phyloP scores from a whole-genome alignment of 1,140 invertebrate species.

The Hypsibius dujardini region DNA sequence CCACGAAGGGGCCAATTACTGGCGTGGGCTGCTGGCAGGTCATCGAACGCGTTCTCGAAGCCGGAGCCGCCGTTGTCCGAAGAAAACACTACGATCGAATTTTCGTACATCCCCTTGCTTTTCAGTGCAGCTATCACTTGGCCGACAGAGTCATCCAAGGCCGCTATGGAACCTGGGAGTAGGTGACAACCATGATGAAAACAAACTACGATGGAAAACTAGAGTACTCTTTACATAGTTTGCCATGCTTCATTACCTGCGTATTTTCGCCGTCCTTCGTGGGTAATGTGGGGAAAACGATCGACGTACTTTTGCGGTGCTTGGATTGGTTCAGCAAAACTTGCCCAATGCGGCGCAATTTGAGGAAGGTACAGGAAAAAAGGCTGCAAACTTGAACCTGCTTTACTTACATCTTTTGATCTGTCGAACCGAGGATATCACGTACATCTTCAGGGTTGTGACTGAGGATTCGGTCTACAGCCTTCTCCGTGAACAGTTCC shows the following conservation, averaged over 20 bases:
- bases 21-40: constrained; percentile 43
- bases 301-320: constrained; percentile 29
- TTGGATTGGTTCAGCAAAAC: constrained; percentile 44
- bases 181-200: too few species aligned
- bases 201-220: too few species aligned
- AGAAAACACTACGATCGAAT: constrained; percentile 64
- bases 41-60: constrained; percentile 46
- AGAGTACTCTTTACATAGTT: too few species aligned
- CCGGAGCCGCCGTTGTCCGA: constrained; percentile 75
- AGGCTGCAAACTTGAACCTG: constrained; percentile 34
- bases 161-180: constrained; percentile 52
- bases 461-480: constrained; percentile 46
- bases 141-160: constrained; percentile 68
- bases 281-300: constrained; percentile 28
- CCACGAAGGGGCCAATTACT: constrained; percentile 68
- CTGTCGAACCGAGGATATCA: neutral
- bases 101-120: constrained; percentile 44
- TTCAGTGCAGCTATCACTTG: constrained; percentile 49
- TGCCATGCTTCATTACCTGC: constrained; percentile 22
- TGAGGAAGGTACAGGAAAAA: constrained; percentile 68
- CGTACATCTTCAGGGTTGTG: constrained; percentile 41
- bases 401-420: neutral
- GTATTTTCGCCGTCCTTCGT: constrained; percentile 27
- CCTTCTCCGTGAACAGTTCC: constrained; percentile 57
- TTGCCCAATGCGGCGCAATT: constrained; percentile 62